Percentiles rank a stretch among this genome's conserved stretches.
Evolutionary conservation across 2,797 vertebrate genomes (phyloP).

Genomic region (Micrastur ruficollis): DNA sequence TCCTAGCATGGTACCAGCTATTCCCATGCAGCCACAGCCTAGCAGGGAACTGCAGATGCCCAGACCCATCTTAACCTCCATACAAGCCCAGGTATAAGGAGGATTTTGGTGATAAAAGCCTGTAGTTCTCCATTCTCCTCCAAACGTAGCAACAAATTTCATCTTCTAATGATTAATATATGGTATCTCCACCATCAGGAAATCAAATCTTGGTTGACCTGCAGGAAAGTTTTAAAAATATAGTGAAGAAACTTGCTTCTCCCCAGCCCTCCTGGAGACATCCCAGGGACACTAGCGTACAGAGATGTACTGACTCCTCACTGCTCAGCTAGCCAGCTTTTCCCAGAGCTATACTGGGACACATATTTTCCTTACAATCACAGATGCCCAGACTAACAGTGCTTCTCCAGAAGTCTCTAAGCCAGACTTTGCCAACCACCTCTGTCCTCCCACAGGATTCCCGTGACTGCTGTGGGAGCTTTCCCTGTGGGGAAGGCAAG

Average conservation of each 20-base stretch:
- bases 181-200: neutral
- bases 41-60: neutral
- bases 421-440: neutral
- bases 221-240: neutral
- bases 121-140: neutral
- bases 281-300: neutral
- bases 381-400: neutral
- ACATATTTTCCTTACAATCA: neutral
- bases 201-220: neutral
- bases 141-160: neutral
- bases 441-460: slow-evolving; percentile 24
- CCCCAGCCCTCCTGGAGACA: neutral
- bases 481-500: neutral
- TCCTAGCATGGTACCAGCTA: neutral
- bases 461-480: neutral
- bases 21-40: neutral
- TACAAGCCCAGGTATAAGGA: neutral
- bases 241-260: neutral
- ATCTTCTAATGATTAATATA: neutral
- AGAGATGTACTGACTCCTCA: neutral
- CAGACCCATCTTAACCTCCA: neutral
- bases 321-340: neutral
- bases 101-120: neutral
- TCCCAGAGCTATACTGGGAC: neutral
- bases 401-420: neutral